Conservation (phyloP, 2,113 vertebrate species). For the Clarias magur region DNA sequence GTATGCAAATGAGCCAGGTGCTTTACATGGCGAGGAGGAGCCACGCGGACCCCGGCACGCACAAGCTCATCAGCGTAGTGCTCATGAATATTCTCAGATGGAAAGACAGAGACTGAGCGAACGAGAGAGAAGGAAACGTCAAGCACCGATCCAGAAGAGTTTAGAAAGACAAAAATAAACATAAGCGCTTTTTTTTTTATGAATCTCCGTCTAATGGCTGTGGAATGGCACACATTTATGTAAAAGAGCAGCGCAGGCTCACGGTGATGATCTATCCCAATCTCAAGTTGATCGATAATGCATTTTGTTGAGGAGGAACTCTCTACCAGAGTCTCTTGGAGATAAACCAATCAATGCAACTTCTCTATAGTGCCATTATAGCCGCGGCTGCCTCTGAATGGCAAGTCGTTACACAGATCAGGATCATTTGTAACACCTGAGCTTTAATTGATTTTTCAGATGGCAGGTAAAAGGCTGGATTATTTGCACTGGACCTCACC, state of each 20-base stretch:
- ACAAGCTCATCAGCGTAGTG: constrained; percentile 70
- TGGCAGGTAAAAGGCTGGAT: constrained; percentile 40
- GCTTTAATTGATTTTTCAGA: constrained; percentile 49
- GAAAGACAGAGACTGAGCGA: constrained; percentile 19
- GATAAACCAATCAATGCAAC: constrained; percentile 50
- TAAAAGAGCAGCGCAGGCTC: constrained; percentile 44
- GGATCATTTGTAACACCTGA: constrained; percentile 53
- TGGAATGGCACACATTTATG: constrained; percentile 49
- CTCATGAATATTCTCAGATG: constrained; percentile 70
- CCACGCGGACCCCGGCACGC: constrained; percentile 66
- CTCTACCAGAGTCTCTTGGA: constrained; percentile 44
- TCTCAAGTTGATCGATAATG: constrained; percentile 52
- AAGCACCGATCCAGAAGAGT: constrained; percentile 18
- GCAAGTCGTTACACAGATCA: constrained; percentile 45
- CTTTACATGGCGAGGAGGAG: constrained; percentile 79
- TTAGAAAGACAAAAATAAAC: constrained; percentile 32
- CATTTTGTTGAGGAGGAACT: constrained; percentile 52
- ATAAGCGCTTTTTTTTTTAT: constrained; percentile 37
- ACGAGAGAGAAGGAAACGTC: background rate
- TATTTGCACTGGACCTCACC: constrained; percentile 2
- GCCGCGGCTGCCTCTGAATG: constrained; percentile 43
- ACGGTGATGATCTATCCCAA: constrained; percentile 39
- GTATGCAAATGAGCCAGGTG: constrained; percentile 71
- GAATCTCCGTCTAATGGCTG: constrained; percentile 49
- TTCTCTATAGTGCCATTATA: constrained; percentile 45